These are phyloP conservation scores for Megathymus violae DNA, from an alignment of 1,140 invertebrate species.

Conservation along the genomic window DNA sequence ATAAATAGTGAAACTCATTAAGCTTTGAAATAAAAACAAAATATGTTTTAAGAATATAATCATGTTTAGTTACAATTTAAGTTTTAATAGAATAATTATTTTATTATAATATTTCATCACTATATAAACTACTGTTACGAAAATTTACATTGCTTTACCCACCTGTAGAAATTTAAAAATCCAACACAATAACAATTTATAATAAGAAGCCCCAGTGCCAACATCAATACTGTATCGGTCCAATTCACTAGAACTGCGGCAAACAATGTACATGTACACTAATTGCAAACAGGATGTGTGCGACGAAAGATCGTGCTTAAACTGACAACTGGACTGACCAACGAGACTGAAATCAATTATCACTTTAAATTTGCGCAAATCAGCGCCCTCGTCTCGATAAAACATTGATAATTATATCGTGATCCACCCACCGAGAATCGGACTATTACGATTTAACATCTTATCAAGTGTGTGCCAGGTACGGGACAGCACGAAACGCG, in stretches of 20 bases:
- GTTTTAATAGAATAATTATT: no score
- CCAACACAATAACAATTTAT: neutral
- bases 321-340: neutral
- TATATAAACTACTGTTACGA: no score
- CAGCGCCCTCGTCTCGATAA: slow-evolving; percentile 44
- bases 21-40: no score
- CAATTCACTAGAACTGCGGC: neutral
- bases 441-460: slow-evolving; percentile 36
- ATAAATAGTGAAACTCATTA: no score
- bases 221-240: no score
- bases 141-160: no score
- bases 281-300: slow-evolving; percentile 3
- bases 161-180: neutral
- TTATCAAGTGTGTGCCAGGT: slow-evolving; percentile 62
- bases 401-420: slow-evolving; percentile 52
- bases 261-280: slow-evolving; percentile 8
- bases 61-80: no score
- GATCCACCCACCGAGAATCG: slow-evolving; percentile 60
- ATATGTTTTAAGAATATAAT: no score
- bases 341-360: neutral
- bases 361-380: slow-evolving; percentile 4
- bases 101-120: no score
- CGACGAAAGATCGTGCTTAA: slow-evolving; percentile 8
- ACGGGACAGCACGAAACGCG: slow-evolving; percentile 68
- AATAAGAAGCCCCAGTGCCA: neutral